Conservation (phyloP, 1,140 invertebrate species). For the Pseudomyrmex concolor region DNA sequence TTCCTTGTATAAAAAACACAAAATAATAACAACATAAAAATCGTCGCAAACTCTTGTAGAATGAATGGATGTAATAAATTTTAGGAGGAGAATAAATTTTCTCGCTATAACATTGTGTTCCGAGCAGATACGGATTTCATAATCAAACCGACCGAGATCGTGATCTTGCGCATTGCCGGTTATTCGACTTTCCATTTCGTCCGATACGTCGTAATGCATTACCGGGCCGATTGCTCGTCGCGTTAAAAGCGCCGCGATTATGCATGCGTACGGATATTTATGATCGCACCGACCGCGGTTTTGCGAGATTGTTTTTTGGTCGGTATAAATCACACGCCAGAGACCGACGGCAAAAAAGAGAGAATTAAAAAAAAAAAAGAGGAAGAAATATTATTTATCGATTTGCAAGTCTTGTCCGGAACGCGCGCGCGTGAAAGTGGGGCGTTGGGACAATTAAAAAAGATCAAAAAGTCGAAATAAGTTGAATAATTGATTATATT, state of each 20-base stretch:
- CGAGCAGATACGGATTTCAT: slow-evolving; percentile 61
- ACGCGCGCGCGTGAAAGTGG: neutral
- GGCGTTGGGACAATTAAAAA: slow-evolving; percentile 14
- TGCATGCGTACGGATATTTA: slow-evolving; percentile 60
- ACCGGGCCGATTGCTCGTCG: slow-evolving; percentile 52
- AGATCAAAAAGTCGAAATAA: slow-evolving; percentile 61
- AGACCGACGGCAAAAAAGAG: too few relatives aligned
- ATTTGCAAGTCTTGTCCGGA: neutral
- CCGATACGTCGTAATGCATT: slow-evolving; percentile 62
- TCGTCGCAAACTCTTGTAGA: slow-evolving; percentile 4
- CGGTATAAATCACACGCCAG: slow-evolving; percentile 42
- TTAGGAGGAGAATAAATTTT: neutral
- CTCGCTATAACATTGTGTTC: slow-evolving; percentile 27
- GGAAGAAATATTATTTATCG: neutral
- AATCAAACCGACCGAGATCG: slow-evolving; percentile 64
- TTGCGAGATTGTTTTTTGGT: slow-evolving; percentile 11
- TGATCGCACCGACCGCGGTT: neutral
- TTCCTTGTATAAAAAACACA: neutral
- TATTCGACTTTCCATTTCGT: slow-evolving; percentile 74
- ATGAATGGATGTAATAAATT: slow-evolving; percentile 20
- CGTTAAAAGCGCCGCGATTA: slow-evolving; percentile 63
- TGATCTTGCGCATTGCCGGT: slow-evolving; percentile 62
- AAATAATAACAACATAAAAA: slow-evolving; percentile 6
- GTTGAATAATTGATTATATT: slow-evolving; percentile 86
- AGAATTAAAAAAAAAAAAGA: too few relatives aligned